phyloP scores from a whole-genome alignment of 2,888 invertebrate genomes.

The Diaphora mendica region DNA sequence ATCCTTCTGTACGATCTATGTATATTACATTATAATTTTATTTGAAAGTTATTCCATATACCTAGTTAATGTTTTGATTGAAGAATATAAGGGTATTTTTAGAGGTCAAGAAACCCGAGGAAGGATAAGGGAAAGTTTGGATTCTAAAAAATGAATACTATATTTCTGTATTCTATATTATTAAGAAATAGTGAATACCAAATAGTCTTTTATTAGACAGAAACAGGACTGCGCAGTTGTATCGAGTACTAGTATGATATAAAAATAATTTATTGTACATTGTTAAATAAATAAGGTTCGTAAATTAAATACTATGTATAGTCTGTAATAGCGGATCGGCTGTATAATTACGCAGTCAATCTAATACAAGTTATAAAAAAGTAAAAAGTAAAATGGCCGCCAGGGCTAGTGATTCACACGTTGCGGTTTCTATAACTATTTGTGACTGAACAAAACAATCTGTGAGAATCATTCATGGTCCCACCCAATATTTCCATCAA shows the following conservation, averaged over 20 bases:
- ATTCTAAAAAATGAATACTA: background rate
- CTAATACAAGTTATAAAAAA: constrained; percentile 53
- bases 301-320: constrained; percentile 32
- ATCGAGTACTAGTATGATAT: background rate
- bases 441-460: constrained; percentile 61
- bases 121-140: background rate
- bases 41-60: background rate
- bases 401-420: constrained; percentile 63
- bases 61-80: background rate
- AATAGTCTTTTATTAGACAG: background rate
- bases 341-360: constrained; percentile 50
- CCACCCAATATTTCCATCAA: constrained; percentile 63
- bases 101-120: background rate
- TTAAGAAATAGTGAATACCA: background rate
- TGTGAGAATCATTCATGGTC: constrained; percentile 56
- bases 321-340: constrained; percentile 18
- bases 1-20: constrained; percentile 13
- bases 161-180: too few relatives aligned
- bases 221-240: background rate
- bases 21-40: constrained; percentile 15
- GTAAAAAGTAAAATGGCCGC: constrained; percentile 50
- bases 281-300: constrained; percentile 15
- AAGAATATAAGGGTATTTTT: background rate
- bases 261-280: background rate
- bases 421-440: constrained; percentile 68